Evolutionary conservation across 2,888 invertebrate genomes (phyloP).

Genomic region (Tenthredo amoena): DNA sequence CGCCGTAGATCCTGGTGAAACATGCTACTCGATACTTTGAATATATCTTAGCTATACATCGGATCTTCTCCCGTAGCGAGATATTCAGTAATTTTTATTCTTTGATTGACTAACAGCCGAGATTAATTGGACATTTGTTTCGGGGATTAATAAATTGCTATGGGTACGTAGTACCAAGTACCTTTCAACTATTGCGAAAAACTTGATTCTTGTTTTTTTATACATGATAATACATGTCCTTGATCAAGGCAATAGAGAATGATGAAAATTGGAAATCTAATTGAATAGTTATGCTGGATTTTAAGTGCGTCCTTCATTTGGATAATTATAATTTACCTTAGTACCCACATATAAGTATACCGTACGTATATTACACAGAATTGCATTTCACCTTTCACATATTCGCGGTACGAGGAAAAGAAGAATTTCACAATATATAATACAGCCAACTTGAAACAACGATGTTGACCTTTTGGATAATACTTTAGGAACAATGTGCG

Average conservation of each 20-base stretch:
- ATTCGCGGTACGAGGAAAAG: background rate
- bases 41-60: background rate
- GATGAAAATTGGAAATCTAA: background rate
- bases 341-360: background rate
- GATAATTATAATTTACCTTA: background rate
- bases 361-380: background rate
- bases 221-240: background rate
- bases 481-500: background rate
- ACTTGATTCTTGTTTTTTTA: background rate
- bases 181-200: background rate
- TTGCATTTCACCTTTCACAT: background rate
- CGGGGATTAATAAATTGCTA: background rate
- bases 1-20: background rate
- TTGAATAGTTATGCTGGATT: constrained; percentile 2
- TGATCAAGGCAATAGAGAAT: background rate
- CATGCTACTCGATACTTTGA: background rate
- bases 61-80: background rate
- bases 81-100: constrained; percentile 1
- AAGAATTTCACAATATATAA: background rate
- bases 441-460: background rate
- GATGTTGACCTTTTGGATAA: background rate
- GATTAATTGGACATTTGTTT: background rate
- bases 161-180: background rate
- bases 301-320: background rate
- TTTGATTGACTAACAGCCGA: background rate